phyloP scores from a whole-genome alignment of 92 coral and sea anemone species.

The Paragorgia papillata region DNA sequence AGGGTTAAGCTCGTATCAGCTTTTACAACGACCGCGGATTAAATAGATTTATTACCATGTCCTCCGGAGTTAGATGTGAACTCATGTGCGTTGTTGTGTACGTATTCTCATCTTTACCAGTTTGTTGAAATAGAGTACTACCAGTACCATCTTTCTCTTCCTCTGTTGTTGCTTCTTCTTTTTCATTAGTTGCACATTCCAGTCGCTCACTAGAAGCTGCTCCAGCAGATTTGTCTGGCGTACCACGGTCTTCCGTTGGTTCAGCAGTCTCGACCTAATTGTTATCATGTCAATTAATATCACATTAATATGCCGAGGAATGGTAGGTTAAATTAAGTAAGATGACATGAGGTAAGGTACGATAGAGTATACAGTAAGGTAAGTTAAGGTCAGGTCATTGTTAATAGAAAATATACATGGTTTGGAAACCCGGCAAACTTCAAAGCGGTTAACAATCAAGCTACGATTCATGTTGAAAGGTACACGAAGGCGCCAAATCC shows the following conservation, averaged over 20 bases:
- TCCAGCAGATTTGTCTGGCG: slow-evolving; percentile 66
- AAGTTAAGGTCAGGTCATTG: no score
- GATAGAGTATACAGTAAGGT: no score
- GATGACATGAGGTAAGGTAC: no score
- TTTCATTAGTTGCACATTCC: slow-evolving; percentile 51
- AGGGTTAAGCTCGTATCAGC: no score
- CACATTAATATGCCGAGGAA: no score
- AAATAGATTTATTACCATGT: slow-evolving; percentile 6
- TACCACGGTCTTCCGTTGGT: slow-evolving; percentile 15
- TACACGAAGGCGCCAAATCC: no score
- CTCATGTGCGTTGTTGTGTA: neutral
- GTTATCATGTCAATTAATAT: neutral
- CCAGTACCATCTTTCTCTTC: slow-evolving; percentile 23
- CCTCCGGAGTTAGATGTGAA: neutral
- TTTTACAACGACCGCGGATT: no score
- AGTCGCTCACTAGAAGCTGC: slow-evolving; percentile 67
- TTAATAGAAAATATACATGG: no score
- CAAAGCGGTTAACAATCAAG: no score
- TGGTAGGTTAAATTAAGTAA: no score
- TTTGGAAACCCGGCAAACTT: no score
- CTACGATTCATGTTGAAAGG: no score
- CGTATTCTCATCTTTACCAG: neutral
- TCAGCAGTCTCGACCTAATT: slow-evolving; percentile 19
- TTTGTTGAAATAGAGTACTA: neutral
- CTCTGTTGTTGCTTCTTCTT: slow-evolving; percentile 19